Evolutionary conservation across 35 echinoderm and acorn worm genomes (phyloP).

Genomic region (Lytechinus pictus): DNA sequence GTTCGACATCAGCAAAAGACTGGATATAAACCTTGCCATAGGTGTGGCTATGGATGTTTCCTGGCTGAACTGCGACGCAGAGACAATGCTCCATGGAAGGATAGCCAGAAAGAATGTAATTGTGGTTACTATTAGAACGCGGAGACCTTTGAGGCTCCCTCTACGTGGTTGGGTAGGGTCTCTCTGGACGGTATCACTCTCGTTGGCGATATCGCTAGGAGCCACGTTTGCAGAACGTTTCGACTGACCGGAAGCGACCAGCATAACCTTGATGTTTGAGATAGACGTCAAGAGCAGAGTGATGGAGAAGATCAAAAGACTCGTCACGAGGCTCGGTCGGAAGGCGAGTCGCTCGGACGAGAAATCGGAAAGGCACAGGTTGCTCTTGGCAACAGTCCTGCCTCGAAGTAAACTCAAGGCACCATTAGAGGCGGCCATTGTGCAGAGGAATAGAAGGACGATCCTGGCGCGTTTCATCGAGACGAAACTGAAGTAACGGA

Average conservation of each 20-base stretch:
- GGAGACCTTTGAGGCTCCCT: background rate
- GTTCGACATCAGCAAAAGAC: background rate
- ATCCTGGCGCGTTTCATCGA: conserved; percentile 13
- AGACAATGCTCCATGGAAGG: conserved; percentile 26
- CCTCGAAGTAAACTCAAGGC: conserved; percentile 8
- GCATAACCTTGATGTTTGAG: conserved; percentile 29
- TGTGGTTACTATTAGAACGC: background rate
- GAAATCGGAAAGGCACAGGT: conserved; percentile 39
- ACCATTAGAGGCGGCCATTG: background rate
- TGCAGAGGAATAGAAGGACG: background rate
- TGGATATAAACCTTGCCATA: background rate
- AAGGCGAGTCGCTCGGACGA: conserved; percentile 39
- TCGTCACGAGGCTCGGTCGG: conserved; percentile 41
- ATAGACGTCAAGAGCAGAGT: background rate
- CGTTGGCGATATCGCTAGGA: background rate
- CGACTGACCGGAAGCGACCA: conserved; percentile 11
- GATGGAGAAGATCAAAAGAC: conserved; percentile 22
- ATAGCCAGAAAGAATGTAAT: conserved; percentile 9
- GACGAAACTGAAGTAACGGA: background rate
- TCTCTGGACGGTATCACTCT: background rate
- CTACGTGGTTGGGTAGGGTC: background rate
- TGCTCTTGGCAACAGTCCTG: conserved; percentile 31
- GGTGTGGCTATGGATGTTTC: background rate
- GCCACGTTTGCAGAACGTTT: background rate
- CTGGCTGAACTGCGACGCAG: conserved; percentile 17